Evolutionary conservation across 2,797 vertebrate genomes (phyloP), one percentile per base, ranked within the genome.

Genomic region (Xyrichtys novacula): DNA sequence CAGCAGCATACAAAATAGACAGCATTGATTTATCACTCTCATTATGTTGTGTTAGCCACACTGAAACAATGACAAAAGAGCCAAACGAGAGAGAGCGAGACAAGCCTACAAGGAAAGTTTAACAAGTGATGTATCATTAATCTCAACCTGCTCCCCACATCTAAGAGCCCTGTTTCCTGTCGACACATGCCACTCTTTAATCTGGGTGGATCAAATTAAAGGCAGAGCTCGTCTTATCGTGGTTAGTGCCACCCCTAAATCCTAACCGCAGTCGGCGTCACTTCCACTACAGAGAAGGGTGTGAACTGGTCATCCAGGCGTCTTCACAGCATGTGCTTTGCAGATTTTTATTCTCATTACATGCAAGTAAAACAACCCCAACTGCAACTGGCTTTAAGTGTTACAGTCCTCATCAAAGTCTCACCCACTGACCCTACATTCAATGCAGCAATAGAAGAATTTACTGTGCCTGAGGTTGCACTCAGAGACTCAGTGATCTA

Each of bases 181-280:
- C 77, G 62, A 62, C 79, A 53, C 39, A 28, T 64, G 49, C 68
- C 79, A 56, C 77, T 83, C 82, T 91, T 88, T 89, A 84, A 90
- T 92, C 78, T 81, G 52, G 23, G 22, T 28, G 32, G n/a, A 48
- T 25, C 52, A 85, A 93, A 92, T 91, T 85, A 88, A 79, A 90
- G 89, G 86, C 65, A 44, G 7, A 5, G 20, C 46, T 65, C 71
- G 65, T 74, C 49, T 86, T 77, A 50, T 69, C 26, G 40, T 78
- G 59, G 70, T 65, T 53, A 47, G 64, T 62, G 71, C 88, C 88
- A 88, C 89, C 86, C 86, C 83, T 74, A 74, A 76, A 39, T 63
- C 56, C 58, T 60, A 19, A 74, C 81, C 83, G 22, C 83, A 77
- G 73, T 49, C 48, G 39, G 61, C 29, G n/a, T 72, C 59, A 71